These are phyloP conservation scores for Nothoprocta perdicaria DNA, from an alignment of 2,113 vertebrate species.

Conservation along the genomic window DNA sequence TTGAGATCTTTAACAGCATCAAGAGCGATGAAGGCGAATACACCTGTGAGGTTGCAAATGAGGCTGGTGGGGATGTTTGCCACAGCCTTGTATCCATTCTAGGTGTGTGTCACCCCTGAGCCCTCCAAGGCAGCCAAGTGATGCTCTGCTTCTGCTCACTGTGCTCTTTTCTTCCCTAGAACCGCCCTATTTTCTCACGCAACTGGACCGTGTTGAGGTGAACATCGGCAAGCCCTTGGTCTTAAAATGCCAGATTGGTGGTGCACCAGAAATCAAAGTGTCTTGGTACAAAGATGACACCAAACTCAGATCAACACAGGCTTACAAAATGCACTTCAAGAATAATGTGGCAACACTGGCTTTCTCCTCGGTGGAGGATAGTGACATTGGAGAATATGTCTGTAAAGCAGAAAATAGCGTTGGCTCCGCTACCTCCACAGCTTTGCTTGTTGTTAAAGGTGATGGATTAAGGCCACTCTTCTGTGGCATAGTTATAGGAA, in stretches of 20 bases:
- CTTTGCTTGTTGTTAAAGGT: constrained; percentile 90
- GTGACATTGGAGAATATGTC: constrained; percentile 90
- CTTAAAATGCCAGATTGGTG: constrained; percentile 91
- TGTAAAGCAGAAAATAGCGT: constrained; percentile 96
- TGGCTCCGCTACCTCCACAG: constrained; percentile 87
- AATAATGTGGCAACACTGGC: constrained; percentile 90
- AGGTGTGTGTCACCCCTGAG: constrained; percentile 77
- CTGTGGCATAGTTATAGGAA: constrained; percentile 77
- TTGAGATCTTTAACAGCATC: constrained; percentile 90
- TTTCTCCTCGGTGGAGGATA: constrained; percentile 86
- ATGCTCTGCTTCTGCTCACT: constrained; percentile 15
- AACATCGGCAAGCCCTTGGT: constrained; percentile 87
- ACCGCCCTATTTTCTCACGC: constrained; percentile 90
- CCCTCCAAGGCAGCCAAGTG: neutral
- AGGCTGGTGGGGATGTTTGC: constrained; percentile 88
- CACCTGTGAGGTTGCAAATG: constrained; percentile 91
- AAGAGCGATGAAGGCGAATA: constrained; percentile 89
- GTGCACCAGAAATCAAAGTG: constrained; percentile 95
- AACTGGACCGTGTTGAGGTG: constrained; percentile 90
- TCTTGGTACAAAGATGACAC: constrained; percentile 98
- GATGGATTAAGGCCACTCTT: constrained; percentile 78
- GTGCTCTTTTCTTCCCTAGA: constrained; percentile 80
- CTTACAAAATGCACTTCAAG: constrained; percentile 89
- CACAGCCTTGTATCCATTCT: constrained; percentile 87
- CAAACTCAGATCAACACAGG: constrained; percentile 90